A percentile compares a stretch with the other conserved stretches of the same genome.
phyloP scores from a whole-genome alignment of 2,888 invertebrate species.

The Parnassius glacialis region DNA sequence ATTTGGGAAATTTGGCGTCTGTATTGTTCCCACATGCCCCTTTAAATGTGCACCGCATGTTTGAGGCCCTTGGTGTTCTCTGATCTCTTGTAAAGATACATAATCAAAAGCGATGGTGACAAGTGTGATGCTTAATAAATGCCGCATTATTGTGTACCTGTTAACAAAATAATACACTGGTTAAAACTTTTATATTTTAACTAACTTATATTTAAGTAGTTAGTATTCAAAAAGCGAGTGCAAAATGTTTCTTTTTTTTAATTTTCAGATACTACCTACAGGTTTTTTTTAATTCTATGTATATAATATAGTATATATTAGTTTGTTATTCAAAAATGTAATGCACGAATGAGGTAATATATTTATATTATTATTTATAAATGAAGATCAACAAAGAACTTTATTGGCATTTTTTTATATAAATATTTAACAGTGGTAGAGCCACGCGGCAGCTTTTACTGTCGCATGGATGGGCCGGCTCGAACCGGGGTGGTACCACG shows the following conservation, averaged over 20 bases:
- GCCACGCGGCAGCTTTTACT: too few relatives aligned
- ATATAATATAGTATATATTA: slow-evolving; percentile 2
- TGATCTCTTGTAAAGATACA: slow-evolving; percentile 50
- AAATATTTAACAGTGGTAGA: too few relatives aligned
- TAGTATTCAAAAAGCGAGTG: not conserved
- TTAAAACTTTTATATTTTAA: not conserved
- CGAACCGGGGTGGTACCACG: too few relatives aligned
- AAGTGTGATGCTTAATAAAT: slow-evolving; percentile 56
- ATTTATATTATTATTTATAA: slow-evolving; percentile 18
- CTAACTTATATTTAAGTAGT: not conserved
- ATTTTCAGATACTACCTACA: slow-evolving; percentile 10
- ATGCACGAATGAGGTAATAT: slow-evolving; percentile 6
- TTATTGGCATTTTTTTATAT: too few relatives aligned
- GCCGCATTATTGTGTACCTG: slow-evolving; percentile 61
- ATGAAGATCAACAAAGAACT: slow-evolving; percentile 11
- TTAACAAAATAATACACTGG: slow-evolving; percentile 10
- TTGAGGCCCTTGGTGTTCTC: slow-evolving; percentile 64
- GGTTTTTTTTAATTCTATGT: slow-evolving; percentile 7
- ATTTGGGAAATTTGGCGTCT: slow-evolving; percentile 92
- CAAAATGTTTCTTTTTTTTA: slow-evolving; percentile 3
- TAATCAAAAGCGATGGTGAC: slow-evolving; percentile 51
- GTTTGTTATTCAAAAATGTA: slow-evolving; percentile 20
- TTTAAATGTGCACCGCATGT: slow-evolving; percentile 85
- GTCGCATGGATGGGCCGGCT: too few relatives aligned
- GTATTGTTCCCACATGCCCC: slow-evolving; percentile 85